phyloP scores from a whole-genome alignment of 2,888 invertebrate species.

The Carabus problematicus region DNA sequence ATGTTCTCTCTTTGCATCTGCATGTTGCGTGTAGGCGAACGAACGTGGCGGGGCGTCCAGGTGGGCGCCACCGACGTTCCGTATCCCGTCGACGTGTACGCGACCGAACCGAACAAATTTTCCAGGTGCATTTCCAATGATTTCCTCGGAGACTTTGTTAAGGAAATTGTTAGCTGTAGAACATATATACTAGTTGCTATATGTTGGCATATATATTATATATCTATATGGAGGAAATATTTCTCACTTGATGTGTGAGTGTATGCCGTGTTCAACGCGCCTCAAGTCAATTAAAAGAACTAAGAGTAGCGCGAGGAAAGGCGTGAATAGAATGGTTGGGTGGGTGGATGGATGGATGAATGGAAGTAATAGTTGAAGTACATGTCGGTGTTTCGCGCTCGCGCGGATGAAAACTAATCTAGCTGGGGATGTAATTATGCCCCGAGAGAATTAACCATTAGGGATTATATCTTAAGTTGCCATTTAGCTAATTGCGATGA shows the following conservation, averaged over 20 bases:
- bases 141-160: conserved; percentile 73
- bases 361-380: background rate
- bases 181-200: conserved; percentile 10
- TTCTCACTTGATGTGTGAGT: too few relatives aligned
- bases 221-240: too few relatives aligned
- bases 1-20: conserved; percentile 44
- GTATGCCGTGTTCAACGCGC: too few relatives aligned
- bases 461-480: conserved; percentile 52
- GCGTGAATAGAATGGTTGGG: too few relatives aligned
- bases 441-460: conserved; percentile 50
- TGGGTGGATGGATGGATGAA: background rate
- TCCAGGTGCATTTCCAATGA: conserved; percentile 79
- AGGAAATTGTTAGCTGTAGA: conserved; percentile 36
- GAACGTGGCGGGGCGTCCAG: background rate
- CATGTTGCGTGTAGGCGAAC: background rate
- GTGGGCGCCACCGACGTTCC: conserved; percentile 11
- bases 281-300: too few relatives aligned
- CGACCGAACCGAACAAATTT: conserved; percentile 64
- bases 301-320: too few relatives aligned
- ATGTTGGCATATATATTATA: too few relatives aligned
- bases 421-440: conserved; percentile 43
- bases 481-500: conserved; percentile 52
- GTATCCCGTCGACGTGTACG: conserved; percentile 9
- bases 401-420: conserved; percentile 42
- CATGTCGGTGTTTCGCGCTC: background rate